Evolutionary conservation across 2,888 invertebrate genomes (phyloP).

Genomic region (Lepidochrysops patricia): DNA sequence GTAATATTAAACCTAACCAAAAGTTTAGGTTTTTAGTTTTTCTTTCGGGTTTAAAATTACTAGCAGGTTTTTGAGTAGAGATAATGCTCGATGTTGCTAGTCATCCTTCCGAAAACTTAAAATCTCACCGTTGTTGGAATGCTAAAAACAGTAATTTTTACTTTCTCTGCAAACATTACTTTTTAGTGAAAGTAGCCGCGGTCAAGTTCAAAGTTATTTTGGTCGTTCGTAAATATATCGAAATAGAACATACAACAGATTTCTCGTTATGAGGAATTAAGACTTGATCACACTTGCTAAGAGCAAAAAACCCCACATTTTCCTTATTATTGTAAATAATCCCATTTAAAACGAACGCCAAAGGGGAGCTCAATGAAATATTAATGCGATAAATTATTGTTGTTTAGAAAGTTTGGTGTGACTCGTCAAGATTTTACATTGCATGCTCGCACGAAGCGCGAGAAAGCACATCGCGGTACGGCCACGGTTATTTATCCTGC

Average conservation of each 20-base stretch:
- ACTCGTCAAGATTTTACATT: slow-evolving; percentile 62
- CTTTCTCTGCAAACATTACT: slow-evolving; percentile 3
- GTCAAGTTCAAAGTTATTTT: slow-evolving; percentile 1
- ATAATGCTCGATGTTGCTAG: too few species aligned
- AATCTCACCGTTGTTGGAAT: not conserved
- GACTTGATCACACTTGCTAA: not conserved
- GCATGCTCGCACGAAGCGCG: slow-evolving; percentile 70
- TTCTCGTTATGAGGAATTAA: not conserved
- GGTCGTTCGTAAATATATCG: not conserved
- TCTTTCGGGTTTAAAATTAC: not conserved
- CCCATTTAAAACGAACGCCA: slow-evolving; percentile 9
- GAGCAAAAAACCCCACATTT: not conserved
- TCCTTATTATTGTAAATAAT: not conserved
- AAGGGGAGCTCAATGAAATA: slow-evolving; percentile 48
- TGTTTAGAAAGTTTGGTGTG: slow-evolving; percentile 70
- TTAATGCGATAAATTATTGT: slow-evolving; percentile 71
- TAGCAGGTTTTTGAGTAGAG: too few species aligned
- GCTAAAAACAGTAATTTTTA: not conserved
- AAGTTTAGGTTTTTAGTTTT: too few species aligned
- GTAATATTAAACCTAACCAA: too few species aligned
- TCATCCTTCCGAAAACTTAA: not conserved
- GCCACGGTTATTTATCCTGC: slow-evolving; percentile 8
- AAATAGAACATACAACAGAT: not conserved
- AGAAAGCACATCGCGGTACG: slow-evolving; percentile 62
- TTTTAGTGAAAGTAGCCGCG: not conserved